phyloP scores from a whole-genome alignment of 2,888 invertebrate species.

The Tromatobia lineatoria region DNA sequence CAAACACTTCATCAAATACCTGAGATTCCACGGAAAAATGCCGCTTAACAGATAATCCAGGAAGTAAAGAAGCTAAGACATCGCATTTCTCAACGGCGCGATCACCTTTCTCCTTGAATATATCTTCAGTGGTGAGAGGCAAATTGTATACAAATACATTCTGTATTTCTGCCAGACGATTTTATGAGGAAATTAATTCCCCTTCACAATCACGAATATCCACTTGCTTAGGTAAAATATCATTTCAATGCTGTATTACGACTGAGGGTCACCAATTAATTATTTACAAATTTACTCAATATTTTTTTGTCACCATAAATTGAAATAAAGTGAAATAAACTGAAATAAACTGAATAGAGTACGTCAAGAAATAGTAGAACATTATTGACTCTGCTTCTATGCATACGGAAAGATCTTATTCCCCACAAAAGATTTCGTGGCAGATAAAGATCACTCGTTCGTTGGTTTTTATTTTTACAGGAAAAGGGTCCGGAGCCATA shows the following conservation, averaged over 20 bases:
- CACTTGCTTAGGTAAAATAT: neutral
- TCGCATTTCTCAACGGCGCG: conserved; percentile 6
- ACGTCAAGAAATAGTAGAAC: neutral
- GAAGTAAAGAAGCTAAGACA: conserved; percentile 36
- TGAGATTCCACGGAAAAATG: conserved; percentile 51
- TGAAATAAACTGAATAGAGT: no score
- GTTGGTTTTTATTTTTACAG: conserved; percentile 24
- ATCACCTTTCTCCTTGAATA: conserved; percentile 43
- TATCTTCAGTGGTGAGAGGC: neutral
- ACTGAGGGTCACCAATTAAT: no score
- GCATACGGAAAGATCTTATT: conserved; percentile 35
- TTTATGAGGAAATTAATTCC: conserved; percentile 43
- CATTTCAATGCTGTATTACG: no score
- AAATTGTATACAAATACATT: conserved; percentile 44
- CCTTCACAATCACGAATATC: neutral
- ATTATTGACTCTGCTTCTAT: conserved; percentile 16
- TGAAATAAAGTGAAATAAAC: no score
- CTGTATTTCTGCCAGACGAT: conserved; percentile 30
- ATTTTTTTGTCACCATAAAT: no score
- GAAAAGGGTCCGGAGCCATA: conserved; percentile 19
- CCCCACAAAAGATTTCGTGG: conserved; percentile 5
- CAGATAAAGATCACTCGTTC: conserved; percentile 50
- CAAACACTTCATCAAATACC: conserved; percentile 50
- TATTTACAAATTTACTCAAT: no score
- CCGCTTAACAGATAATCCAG: conserved; percentile 55